A percentile compares a stretch with the other conserved stretches of the same genome.
phyloP scores from a whole-genome alignment of 2,113 vertebrate genomes.

The Mola mola region DNA sequence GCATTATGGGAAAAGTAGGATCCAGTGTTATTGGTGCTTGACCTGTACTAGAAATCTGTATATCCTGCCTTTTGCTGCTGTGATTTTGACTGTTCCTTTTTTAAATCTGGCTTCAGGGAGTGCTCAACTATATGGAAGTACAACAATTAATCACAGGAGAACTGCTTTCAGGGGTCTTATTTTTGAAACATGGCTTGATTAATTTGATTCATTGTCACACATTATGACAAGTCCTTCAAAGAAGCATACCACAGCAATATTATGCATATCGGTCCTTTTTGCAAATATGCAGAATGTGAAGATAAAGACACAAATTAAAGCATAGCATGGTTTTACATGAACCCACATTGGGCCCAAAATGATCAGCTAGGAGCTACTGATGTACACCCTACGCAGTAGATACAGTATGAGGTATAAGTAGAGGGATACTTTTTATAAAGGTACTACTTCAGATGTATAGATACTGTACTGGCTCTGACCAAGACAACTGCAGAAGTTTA shows the following conservation, averaged over 20 bases:
- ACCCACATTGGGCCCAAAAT: neutral
- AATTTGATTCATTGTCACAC: too few relatives aligned
- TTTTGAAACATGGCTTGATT: too few relatives aligned
- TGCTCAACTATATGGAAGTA: neutral
- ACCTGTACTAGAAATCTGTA: neutral
- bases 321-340: neutral
- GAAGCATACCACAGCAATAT: too few relatives aligned
- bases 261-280: neutral
- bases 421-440: constrained; percentile 30
- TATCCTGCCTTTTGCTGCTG: too few relatives aligned
- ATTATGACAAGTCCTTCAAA: too few relatives aligned
- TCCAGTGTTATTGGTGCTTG: neutral
- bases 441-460: constrained; percentile 30
- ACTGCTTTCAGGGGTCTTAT: too few relatives aligned
- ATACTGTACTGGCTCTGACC: constrained; percentile 13
- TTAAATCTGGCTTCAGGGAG: too few relatives aligned
- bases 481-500: constrained; percentile 22
- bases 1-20: neutral
- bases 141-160: too few relatives aligned
- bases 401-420: constrained; percentile 1
- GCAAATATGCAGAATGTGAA: neutral
- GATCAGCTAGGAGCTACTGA: constrained; percentile 21
- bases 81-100: too few relatives aligned
- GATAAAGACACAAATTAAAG: neutral
- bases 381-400: constrained; percentile 37